These are phyloP conservation scores for Diachasmimorpha longicaudata DNA, from an alignment of 1,140 invertebrate genomes.

Conservation along the genomic window DNA sequence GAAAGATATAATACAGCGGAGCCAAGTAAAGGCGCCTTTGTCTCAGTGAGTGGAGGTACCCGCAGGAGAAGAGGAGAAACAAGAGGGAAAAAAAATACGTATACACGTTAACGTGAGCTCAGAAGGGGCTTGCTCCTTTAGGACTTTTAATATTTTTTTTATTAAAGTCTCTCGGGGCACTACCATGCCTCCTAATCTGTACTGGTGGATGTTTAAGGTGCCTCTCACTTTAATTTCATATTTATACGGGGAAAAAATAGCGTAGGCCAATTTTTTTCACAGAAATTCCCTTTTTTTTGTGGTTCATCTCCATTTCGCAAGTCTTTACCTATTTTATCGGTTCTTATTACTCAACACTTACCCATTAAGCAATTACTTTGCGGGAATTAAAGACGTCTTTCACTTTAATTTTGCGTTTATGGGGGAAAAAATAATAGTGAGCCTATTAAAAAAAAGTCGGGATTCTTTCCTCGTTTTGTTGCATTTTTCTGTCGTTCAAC, in stretches of 20 bases:
- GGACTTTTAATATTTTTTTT: not conserved
- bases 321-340: no score
- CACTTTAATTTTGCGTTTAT: no score
- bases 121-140: not conserved
- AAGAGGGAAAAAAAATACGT: not conserved
- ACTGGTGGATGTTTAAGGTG: not conserved
- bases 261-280: no score
- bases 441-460: no score
- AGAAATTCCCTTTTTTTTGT: no score
- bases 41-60: constrained; percentile 8
- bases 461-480: no score
- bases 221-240: not conserved
- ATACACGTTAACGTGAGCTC: constrained; percentile 11
- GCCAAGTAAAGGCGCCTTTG: constrained; percentile 20
- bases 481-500: no score
- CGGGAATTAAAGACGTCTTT: no score
- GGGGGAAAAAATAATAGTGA: no score
- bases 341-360: no score
- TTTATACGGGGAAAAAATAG: not conserved
- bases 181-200: not conserved
- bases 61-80: not conserved
- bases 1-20: constrained; percentile 23
- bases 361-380: no score
- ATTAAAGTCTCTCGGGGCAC: not conserved
- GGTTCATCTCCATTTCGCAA: no score